Conservation (phyloP, 1,140 invertebrate species). For the Brachionus sp. region DNA sequence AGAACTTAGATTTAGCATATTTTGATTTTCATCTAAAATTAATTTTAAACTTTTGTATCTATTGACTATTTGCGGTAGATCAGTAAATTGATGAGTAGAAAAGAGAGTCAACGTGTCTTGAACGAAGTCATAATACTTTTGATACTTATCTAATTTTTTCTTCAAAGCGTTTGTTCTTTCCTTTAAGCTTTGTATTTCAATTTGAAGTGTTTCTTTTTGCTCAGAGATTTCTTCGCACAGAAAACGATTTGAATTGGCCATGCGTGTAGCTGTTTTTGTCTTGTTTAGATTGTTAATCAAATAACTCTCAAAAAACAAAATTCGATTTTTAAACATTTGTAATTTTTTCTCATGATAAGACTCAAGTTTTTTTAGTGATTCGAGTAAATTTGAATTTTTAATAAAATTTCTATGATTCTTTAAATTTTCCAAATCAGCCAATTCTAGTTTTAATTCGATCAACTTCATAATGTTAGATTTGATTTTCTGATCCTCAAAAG, state of each 20-base stretch:
- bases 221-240: background rate
- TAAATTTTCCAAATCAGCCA: background rate
- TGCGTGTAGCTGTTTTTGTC: background rate
- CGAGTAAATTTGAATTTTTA: slow-evolving; percentile 22
- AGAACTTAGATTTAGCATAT: background rate
- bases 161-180: background rate
- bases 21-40: background rate
- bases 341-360: slow-evolving; percentile 30
- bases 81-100: background rate
- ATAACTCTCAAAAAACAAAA: slow-evolving; percentile 25
- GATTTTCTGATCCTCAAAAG: background rate
- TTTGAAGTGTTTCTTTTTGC: background rate
- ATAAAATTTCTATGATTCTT: slow-evolving; percentile 6
- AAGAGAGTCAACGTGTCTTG: background rate
- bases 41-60: slow-evolving; percentile 12
- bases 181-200: background rate
- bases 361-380: slow-evolving; percentile 15
- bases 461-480: background rate
- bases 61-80: slow-evolving; percentile 1
- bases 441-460: slow-evolving; percentile 2
- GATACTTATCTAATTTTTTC: background rate
- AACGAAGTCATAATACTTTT: background rate
- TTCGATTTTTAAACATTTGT: background rate
- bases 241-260: background rate
- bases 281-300: background rate